Evolutionary conservation across 2,888 invertebrate species (phyloP), one percentile per base, ranked within the genome.

Genomic region (Campaea margaritaria): DNA sequence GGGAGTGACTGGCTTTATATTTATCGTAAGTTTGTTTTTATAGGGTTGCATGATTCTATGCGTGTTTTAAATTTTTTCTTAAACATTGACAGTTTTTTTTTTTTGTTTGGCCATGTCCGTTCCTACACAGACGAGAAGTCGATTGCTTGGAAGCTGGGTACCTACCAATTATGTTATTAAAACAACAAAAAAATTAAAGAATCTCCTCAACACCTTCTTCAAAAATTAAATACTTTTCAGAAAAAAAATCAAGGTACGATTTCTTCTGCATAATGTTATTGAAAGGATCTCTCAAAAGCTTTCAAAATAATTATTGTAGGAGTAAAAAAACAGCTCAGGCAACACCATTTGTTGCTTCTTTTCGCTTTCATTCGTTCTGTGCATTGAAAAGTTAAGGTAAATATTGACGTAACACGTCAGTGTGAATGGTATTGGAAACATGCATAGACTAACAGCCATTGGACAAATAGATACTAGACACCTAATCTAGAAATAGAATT

Each of bases 391-490:
- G 75, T 74, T 76, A 77, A 76, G 70, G 79, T 84, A 82, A 85
- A 88, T 84, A 84, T 88, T 86, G 82, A 83, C 75, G 72, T 72
- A 80, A 81, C 75, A 68, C 76, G 78, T 79, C 75, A 73, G 74
- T 76, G 79, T 80, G 80, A 79, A 83, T 82, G 73, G 78, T 72
- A 79, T 76, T 74, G 77, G 74, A 77, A 80, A 76, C 73, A 74
- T 70, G 70, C 67, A 71, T 58, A 58, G 27, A 50, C 54, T 54
- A 53, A 28, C 27, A 5, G 9, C 9, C 58, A 49, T 34, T 0
- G 53, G 49, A 28, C 36, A 28, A 9, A 34, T 1, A 3, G 5
- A 74, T 63, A 58, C 62, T 38, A 50, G 50, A 51, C 50, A n/a
- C 16, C 28, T 4, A n/a, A 34, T 56, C 42, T 16, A 38, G 39